Conservation (phyloP, 2,113 vertebrate genomes). For the Lutjanus erythropterus region DNA sequence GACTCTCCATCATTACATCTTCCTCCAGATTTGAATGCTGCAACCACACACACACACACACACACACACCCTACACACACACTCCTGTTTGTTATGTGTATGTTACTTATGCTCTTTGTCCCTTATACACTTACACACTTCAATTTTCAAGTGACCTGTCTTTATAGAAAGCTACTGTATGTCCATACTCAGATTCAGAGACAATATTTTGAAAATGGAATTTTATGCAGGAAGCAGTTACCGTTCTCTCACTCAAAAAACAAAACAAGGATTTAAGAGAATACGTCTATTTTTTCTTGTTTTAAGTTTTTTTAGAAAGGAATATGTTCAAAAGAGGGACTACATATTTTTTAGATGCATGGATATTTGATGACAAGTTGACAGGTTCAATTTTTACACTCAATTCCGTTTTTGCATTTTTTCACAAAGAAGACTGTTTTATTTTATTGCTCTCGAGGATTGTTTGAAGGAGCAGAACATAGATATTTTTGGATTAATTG, state of each 20-base stretch:
- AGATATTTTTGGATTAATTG: slow-evolving; percentile 70
- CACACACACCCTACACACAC: no score
- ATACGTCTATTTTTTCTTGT: slow-evolving; percentile 76
- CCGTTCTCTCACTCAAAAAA: slow-evolving; percentile 46
- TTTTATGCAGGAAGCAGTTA: slow-evolving; percentile 45
- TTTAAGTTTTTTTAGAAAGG: slow-evolving; percentile 65
- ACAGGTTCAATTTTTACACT: slow-evolving; percentile 66
- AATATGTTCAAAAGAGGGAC: slow-evolving; percentile 58
- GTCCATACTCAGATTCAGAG: slow-evolving; percentile 30
- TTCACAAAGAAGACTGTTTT: slow-evolving; percentile 64
- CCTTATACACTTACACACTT: neutral
- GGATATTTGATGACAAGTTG: slow-evolving; percentile 64
- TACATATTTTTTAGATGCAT: slow-evolving; percentile 79
- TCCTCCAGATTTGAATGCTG: slow-evolving; percentile 36
- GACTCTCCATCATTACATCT: neutral
- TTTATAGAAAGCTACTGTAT: slow-evolving; percentile 31
- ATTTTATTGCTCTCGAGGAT: slow-evolving; percentile 65
- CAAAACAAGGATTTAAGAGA: slow-evolving; percentile 40
- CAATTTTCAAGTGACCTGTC: slow-evolving; percentile 20
- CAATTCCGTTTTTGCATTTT: slow-evolving; percentile 63
- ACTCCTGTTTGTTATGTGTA: neutral
- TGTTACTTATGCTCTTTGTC: neutral
- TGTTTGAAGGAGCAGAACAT: slow-evolving; percentile 59
- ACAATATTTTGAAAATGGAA: slow-evolving; percentile 30
- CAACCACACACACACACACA: neutral